A percentile compares a stretch with the other conserved stretches of the same genome.
These are phyloP conservation scores for Chiroxiphia lanceolata DNA, from an alignment of 2,797 vertebrate genomes.

Conservation along the genomic window DNA sequence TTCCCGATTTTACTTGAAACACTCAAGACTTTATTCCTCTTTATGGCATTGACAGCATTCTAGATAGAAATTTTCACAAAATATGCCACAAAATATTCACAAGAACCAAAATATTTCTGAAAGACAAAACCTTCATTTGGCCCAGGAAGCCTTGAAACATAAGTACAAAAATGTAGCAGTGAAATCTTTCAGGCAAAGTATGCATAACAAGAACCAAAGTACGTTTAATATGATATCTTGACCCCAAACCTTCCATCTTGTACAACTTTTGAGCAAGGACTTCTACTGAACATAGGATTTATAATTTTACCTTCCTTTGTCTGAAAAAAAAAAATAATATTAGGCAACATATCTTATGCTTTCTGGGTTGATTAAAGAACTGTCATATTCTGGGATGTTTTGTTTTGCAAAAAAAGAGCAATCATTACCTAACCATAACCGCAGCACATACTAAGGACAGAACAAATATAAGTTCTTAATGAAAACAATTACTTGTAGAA, in stretches of 20 bases:
- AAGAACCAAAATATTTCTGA: not conserved
- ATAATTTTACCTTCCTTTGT: not conserved
- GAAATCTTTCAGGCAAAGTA: not conserved
- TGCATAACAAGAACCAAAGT: not conserved
- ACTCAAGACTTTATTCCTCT: accelerated
- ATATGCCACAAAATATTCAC: not conserved
- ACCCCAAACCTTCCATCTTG: not conserved
- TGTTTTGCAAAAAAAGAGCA: not conserved
- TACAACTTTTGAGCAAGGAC: not conserved
- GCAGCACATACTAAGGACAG: not conserved
- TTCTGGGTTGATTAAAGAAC: not conserved
- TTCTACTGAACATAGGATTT: not conserved
- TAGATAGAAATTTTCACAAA: not conserved
- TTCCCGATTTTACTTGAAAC: not conserved
- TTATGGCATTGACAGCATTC: not conserved
- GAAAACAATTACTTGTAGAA: not conserved
- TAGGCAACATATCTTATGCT: not conserved
- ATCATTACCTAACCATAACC: not conserved
- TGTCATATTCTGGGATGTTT: not conserved
- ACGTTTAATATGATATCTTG: not conserved
- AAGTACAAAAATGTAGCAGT: not conserved
- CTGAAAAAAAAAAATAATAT: not conserved
- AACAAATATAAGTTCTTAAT: not conserved
- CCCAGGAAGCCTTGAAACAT: not conserved
- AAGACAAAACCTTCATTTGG: not conserved